A percentile compares a stretch with the other conserved stretches of the same genome.
Conservation (phyloP, 2,797 vertebrate species). For the Cichlasoma orientale region DNA sequence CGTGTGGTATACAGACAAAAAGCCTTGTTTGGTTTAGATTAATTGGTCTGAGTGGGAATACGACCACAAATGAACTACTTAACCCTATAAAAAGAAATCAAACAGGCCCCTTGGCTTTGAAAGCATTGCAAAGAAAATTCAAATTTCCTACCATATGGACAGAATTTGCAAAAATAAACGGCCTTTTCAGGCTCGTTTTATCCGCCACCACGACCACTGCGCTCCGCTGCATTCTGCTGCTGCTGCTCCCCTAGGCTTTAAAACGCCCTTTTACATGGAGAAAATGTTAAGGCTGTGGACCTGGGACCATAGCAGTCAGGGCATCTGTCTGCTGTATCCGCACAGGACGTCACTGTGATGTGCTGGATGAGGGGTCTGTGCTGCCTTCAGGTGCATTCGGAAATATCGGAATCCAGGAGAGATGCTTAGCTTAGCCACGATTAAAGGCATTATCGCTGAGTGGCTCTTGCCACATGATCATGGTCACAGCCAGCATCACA, state of each 20-base stretch:
- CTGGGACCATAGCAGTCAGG: conserved; percentile 16
- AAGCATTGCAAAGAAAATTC: conserved; percentile 5
- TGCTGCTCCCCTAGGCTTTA: conserved; percentile 27
- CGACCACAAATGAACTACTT: not conserved
- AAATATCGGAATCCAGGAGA: not conserved
- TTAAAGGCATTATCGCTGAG: not conserved
- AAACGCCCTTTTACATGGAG: conserved; percentile 30
- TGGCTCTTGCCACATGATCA: not conserved
- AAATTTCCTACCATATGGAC: conserved; percentile 73
- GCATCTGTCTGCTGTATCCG: conserved; percentile 51
- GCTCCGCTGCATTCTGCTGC: conserved; percentile 72
- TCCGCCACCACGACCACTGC: conserved; percentile 78
- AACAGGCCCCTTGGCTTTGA: conserved; percentile 21
- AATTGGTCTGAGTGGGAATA: not conserved
- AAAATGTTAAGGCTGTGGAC: not conserved
- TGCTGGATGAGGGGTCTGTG: conserved; percentile 38
- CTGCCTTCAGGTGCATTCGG: conserved; percentile 50
- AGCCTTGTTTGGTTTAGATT: not conserved
- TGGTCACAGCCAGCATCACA: not conserved
- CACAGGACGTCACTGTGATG: conserved; percentile 68
- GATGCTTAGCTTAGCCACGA: not conserved
- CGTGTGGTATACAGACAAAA: not conserved
- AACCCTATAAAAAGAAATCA: not conserved
- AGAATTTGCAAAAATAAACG: conserved; percentile 74
- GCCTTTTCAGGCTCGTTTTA: conserved; percentile 76